phyloP scores from a whole-genome alignment of 2,888 invertebrate species.

The Caenorhabditis drosophilae region DNA sequence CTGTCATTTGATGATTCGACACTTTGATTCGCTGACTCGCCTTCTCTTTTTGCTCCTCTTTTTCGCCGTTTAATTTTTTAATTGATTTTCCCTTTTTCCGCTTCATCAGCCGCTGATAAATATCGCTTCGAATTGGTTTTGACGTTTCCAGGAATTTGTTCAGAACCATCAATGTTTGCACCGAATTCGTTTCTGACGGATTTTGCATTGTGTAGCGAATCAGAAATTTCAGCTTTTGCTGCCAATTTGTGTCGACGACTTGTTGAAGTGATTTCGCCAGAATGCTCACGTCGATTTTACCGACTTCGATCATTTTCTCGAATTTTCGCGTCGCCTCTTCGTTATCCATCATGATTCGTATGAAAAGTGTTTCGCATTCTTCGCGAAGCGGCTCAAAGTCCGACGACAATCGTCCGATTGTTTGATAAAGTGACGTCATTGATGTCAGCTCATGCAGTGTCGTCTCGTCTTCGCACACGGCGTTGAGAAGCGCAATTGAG shows the following conservation, averaged over 20 bases:
- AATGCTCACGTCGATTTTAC: constrained; percentile 14
- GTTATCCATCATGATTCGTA: constrained; percentile 35
- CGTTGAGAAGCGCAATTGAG: constrained; percentile 84
- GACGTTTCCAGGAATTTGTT: constrained; percentile 25
- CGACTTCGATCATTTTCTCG: constrained; percentile 20
- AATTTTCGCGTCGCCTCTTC: constrained; percentile 17
- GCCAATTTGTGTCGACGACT: constrained; percentile 41
- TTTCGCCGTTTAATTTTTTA: no score
- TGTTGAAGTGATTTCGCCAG: constrained; percentile 34
- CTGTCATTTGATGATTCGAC: no score
- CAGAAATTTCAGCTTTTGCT: constrained; percentile 39
- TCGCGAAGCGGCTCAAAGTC: constrained; percentile 27
- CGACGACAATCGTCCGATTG: constrained; percentile 9
- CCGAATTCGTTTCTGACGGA: constrained; percentile 21
- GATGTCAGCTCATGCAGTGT: constrained; percentile 1
- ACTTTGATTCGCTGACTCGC: no score
- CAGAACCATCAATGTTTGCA: constrained; percentile 31
- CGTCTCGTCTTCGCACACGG: constrained; percentile 36
- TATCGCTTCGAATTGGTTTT: constrained; percentile 6
- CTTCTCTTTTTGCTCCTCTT: no score
- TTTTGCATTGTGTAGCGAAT: constrained; percentile 24
- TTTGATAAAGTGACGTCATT: background rate
- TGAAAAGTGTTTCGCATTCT: constrained; percentile 34
- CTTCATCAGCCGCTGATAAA: constrained; percentile 10
- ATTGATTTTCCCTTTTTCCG: no score